Percentiles rank a stretch among this genome's conserved stretches.
phyloP scores from a whole-genome alignment of 2,113 vertebrate species.

The Tursiops truncatus region DNA sequence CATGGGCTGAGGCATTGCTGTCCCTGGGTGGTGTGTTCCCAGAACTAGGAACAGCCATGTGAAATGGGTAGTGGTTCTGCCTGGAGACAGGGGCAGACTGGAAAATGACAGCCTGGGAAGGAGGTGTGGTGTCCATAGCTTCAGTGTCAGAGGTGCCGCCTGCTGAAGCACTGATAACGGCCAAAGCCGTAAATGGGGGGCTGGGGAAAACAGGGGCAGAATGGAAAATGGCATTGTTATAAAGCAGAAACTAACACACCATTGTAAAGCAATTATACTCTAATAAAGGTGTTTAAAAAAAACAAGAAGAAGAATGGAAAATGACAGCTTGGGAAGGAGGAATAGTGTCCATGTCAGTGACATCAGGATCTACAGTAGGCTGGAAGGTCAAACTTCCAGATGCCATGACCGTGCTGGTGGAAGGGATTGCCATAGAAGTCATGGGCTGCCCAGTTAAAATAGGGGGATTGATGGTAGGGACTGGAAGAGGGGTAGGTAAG shows the following conservation, averaged over 20 bases:
- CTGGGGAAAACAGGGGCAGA: constrained; percentile 23
- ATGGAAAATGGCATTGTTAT: no score
- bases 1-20: background rate
- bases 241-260: no score
- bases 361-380: constrained; percentile 81
- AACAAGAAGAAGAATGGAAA: background rate
- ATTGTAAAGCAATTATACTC: no score
- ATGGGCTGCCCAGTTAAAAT: background rate
- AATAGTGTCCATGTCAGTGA: background rate
- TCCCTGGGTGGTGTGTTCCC: background rate
- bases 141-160: background rate
- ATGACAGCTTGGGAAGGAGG: constrained; percentile 67
- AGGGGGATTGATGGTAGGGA: background rate
- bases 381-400: constrained; percentile 56
- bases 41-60: background rate
- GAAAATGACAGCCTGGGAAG: background rate
- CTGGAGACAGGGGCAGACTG: background rate
- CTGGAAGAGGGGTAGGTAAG: background rate
- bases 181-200: background rate
- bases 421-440: background rate
- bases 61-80: background rate
- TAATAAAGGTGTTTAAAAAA: no score
- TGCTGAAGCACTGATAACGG: rapidly evolving
- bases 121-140: background rate
- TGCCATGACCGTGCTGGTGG: constrained; percentile 30